These are phyloP conservation scores for Rattus norvegicus DNA, from an alignment of 2,113 vertebrate species.

Conservation along the genomic window DNA sequence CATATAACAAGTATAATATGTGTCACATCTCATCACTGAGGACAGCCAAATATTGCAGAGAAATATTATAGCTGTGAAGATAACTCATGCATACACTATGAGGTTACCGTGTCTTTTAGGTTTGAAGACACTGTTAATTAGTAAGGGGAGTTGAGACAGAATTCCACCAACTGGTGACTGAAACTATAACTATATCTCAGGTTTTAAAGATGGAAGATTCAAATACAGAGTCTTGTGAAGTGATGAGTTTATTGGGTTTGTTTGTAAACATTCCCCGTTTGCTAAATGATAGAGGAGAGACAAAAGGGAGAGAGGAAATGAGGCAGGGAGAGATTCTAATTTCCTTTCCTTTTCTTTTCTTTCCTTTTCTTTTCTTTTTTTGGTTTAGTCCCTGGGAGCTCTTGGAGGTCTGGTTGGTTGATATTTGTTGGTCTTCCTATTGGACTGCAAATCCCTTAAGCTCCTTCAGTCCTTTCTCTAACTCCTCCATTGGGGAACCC, in stretches of 20 bases:
- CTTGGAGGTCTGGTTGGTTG: too few relatives aligned
- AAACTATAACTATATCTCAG: not conserved
- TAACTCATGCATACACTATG: not conserved
- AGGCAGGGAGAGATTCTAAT: not conserved
- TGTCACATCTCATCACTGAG: not conserved
- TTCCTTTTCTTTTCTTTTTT: too few relatives aligned
- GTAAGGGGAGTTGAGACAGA: not conserved
- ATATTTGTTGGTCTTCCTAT: too few relatives aligned
- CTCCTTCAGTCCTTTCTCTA: too few relatives aligned
- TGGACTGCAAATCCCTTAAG: too few relatives aligned
- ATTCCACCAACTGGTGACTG: not conserved
- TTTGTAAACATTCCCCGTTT: not conserved
- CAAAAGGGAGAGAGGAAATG: not conserved
- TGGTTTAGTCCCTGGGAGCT: too few relatives aligned
- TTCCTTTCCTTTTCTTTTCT: too few relatives aligned
- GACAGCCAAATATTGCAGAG: not conserved
- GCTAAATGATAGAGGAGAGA: too few relatives aligned
- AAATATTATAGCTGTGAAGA: not conserved
- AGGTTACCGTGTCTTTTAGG: rapidly evolving
- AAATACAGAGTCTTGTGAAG: not conserved
- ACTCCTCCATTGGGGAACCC: too few relatives aligned
- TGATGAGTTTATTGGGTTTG: not conserved
- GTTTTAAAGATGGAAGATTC: not conserved
- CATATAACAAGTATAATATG: not conserved
- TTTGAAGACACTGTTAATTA: not conserved